Evolutionary conservation across 1,140 invertebrate genomes (phyloP).

Genomic region (Drosophila santomea): DNA sequence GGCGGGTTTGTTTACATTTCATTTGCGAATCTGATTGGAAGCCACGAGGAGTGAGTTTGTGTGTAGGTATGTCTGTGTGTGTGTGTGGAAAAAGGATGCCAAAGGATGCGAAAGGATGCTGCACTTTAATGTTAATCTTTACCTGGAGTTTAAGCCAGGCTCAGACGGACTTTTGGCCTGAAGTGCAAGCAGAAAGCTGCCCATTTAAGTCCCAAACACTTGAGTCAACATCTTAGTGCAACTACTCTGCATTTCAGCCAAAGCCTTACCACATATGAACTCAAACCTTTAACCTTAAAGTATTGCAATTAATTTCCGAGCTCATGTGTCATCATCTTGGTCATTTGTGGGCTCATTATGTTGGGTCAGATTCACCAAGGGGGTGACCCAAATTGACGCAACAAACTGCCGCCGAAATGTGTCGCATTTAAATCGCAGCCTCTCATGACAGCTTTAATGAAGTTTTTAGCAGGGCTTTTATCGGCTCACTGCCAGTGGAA

Average conservation of each 20-base stretch:
- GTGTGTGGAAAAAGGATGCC: background rate
- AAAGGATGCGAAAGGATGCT: constrained; percentile 3
- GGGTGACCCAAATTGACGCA: constrained; percentile 42
- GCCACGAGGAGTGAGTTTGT: background rate
- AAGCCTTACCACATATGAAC: background rate
- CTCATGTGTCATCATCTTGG: constrained; percentile 31
- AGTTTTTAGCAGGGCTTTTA: constrained; percentile 78
- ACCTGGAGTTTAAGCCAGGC: constrained; percentile 3
- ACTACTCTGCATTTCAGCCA: background rate
- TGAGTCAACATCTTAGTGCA: background rate
- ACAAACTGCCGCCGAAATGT: constrained; percentile 50
- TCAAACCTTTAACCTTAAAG: background rate
- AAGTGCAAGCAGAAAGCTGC: background rate
- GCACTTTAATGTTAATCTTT: constrained; percentile 10
- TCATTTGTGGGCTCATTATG: constrained; percentile 32
- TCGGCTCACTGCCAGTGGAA: constrained; percentile 56
- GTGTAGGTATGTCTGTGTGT: background rate
- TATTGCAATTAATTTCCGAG: background rate
- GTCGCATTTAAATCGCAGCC: constrained; percentile 65
- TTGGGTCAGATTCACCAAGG: background rate
- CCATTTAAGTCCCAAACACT: background rate
- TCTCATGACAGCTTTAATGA: constrained; percentile 65
- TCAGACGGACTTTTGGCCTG: background rate
- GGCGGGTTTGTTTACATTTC: constrained; percentile 71
- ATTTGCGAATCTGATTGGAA: constrained; percentile 76